Evolutionary conservation across 2,888 invertebrate species (phyloP).

Genomic region (Drosophila hamatofila): DNA sequence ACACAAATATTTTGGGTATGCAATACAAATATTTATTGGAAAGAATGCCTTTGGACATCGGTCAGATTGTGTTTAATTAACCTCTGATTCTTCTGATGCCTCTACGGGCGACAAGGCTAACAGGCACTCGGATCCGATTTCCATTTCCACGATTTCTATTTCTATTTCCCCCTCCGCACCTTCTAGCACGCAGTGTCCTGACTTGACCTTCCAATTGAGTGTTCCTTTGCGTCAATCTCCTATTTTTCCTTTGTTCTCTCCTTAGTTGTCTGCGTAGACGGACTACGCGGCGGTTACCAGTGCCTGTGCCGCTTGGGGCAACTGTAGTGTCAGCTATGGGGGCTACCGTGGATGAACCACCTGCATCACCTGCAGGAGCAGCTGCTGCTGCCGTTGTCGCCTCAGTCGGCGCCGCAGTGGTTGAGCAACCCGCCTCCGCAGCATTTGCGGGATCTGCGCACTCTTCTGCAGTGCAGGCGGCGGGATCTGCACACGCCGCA

Average conservation of each 20-base stretch:
- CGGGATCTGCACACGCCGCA: not conserved
- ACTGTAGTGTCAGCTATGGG: not conserved
- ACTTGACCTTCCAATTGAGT: not conserved
- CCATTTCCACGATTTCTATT: not conserved
- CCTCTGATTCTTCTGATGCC: not conserved
- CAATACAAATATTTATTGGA: slow-evolving; percentile 5
- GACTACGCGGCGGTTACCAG: not conserved
- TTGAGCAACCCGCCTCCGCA: not conserved
- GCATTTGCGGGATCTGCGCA: not conserved
- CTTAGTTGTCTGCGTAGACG: not conserved
- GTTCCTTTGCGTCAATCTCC: not conserved
- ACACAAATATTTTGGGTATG: not conserved
- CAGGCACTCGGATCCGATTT: not conserved
- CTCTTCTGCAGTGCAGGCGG: not conserved
- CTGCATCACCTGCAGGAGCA: not conserved
- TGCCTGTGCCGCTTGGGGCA: not conserved
- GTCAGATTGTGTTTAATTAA: not conserved
- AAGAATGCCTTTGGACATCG: not conserved
- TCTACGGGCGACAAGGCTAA: rapidly evolving
- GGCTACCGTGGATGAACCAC: not conserved
- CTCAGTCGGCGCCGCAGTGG: not conserved
- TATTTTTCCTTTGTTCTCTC: not conserved
- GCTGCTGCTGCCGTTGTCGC: not conserved
- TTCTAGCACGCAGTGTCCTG: not conserved
- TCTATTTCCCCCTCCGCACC: not conserved